Evolutionary conservation across 1,140 invertebrate genomes (phyloP).

Genomic region (Contarinia nasturtii): DNA sequence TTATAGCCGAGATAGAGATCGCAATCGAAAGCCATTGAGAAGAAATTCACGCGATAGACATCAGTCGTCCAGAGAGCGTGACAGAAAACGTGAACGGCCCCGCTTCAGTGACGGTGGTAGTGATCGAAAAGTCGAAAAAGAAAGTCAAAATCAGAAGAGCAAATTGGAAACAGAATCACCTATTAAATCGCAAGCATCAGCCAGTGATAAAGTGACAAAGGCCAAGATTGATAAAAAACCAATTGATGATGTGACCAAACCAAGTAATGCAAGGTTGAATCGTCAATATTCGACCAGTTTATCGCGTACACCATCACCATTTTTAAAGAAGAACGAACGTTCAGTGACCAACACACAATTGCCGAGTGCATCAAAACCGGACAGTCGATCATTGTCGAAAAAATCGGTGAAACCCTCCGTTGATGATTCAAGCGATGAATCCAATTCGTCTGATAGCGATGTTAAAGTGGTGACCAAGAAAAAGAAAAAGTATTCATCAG

Average conservation of each 20-base stretch:
- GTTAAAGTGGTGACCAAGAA: background rate
- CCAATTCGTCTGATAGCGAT: background rate
- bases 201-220: background rate
- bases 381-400: too few species aligned
- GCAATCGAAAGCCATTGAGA: constrained; percentile 10
- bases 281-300: constrained; percentile 26
- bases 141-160: too few species aligned
- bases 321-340: constrained; percentile 51
- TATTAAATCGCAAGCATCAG: background rate
- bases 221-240: background rate
- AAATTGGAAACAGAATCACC: too few species aligned
- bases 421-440: too few species aligned
- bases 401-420: too few species aligned
- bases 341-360: too few species aligned
- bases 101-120: background rate
- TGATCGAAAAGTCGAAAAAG: too few species aligned
- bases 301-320: constrained; percentile 59
- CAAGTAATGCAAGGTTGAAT: background rate
- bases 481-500: constrained; percentile 21
- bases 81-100: constrained; percentile 17
- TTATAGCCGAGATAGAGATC: constrained; percentile 22
- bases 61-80: constrained; percentile 7
- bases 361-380: too few species aligned
- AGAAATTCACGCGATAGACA: background rate
- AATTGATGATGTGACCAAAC: background rate